Evolutionary conservation across 2,113 vertebrate genomes (phyloP), one percentile per base, ranked within the genome.

Genomic region (Tautogolabrus adspersus): DNA sequence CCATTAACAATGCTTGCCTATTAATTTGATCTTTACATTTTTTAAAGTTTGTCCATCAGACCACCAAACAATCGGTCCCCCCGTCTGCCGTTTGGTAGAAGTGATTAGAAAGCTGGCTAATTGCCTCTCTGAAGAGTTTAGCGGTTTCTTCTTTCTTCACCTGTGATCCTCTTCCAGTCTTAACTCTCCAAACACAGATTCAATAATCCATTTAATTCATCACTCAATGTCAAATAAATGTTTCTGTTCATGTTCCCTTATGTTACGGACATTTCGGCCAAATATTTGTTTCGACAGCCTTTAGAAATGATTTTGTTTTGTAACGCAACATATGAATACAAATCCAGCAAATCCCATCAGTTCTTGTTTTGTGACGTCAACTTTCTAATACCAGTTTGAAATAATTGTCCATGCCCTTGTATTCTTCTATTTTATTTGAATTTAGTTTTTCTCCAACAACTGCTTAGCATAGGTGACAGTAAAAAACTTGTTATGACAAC

Each of bases 11-110:
- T 90, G 81, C 84, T 65, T 22, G 79, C 87, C 89, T 84, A 89
- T 91, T 94, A 91, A 92, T 92, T 89, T 83, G 67, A 88, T 90
- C 88, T 88, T 86, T 92, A 91, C 81, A 82, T 88, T 91, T n/a
- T 92, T 91, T 83, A 88, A 92, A 88, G 77, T 92, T 87, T 91
- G 89, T 92, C 88, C 85, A 90, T 93, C 91, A 87, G 81, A 72
- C 82, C 18, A 55, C 76, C 80, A 79, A 91, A 88, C 89, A 88
- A 86, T 66, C 63, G 55, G 57, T 87, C 74, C 72, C 83, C 65
- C 59, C 78, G 84, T 85, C 6, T 21, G 55, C 79, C 75, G 57
- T 67, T 87, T 87, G 85, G 62, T 71, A 37, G 82, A 87, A 89
- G 76, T 82, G 83, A 87, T 89, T 88, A 89, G 84, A 90, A 82